A percentile compares a stretch with the other conserved stretches of the same genome.
Conservation (phyloP, 1,140 invertebrate genomes). For the Bombus impatiens region DNA sequence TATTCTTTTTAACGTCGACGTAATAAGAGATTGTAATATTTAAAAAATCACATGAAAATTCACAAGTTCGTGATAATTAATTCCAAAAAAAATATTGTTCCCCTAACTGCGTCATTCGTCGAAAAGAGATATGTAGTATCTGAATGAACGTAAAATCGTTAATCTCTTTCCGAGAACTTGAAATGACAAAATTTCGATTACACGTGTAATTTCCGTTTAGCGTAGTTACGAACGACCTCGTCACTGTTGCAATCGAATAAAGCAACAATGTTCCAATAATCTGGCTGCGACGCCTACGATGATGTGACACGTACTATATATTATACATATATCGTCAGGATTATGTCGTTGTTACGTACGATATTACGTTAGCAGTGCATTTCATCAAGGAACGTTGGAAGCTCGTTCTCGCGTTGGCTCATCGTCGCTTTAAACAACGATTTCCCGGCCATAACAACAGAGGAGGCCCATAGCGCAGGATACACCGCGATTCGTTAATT, state of each 20-base stretch:
- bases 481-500: neutral
- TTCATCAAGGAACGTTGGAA: neutral
- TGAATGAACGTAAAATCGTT: neutral
- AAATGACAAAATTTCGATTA: neutral
- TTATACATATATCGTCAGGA: neutral
- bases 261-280: neutral
- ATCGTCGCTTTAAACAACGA: neutral
- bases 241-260: neutral
- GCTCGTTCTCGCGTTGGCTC: neutral
- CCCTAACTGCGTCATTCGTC: neutral
- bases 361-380: conserved; percentile 8
- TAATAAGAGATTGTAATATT: neutral
- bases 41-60: neutral
- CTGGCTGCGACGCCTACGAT: neutral
- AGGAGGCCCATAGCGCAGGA: too few relatives aligned
- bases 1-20: neutral
- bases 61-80: neutral
- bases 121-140: neutral
- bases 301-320: neutral
- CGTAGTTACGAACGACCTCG: too few relatives aligned
- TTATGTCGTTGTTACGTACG: conserved; percentile 22
- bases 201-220: neutral
- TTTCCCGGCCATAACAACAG: neutral
- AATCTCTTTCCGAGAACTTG: neutral
- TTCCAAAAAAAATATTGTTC: neutral